A percentile compares a stretch with the other conserved stretches of the same genome.
phyloP scores from a whole-genome alignment of 2,888 invertebrate species.

The Dorcus hopei region DNA sequence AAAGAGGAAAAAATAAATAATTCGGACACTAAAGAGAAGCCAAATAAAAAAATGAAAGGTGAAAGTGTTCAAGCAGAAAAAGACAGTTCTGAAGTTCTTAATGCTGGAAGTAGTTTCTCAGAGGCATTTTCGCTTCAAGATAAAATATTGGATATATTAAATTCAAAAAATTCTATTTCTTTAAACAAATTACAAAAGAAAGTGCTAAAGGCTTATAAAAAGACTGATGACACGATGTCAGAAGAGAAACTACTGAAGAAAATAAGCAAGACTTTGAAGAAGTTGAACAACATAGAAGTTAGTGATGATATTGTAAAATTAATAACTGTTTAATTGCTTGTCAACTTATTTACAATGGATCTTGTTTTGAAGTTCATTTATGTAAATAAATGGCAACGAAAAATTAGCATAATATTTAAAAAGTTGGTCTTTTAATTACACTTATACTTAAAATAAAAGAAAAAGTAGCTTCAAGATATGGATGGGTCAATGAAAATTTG shows the following conservation, averaged over 20 bases:
- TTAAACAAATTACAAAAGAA: slow-evolving; percentile 75
- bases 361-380: no score
- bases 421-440: no score
- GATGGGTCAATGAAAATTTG: no score
- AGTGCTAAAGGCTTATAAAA: slow-evolving; percentile 63
- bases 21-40: not conserved
- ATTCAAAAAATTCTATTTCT: slow-evolving; percentile 60
- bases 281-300: slow-evolving; percentile 61
- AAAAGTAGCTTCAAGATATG: no score
- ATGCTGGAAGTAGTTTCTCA: not conserved
- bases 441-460: no score
- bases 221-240: slow-evolving; percentile 49
- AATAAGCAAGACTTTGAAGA: slow-evolving; percentile 69
- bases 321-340: slow-evolving; percentile 8
- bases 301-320: slow-evolving; percentile 57
- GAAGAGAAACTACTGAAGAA: slow-evolving; percentile 66
- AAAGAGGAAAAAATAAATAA: slow-evolving; percentile 8
- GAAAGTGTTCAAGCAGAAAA: slow-evolving; percentile 6
- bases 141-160: slow-evolving; percentile 19
- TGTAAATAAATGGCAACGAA: no score
- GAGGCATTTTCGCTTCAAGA: slow-evolving; percentile 19
- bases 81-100: not conserved
- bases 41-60: slow-evolving; percentile 5
- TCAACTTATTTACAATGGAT: not conserved
- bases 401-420: no score